These are phyloP conservation scores for Oscheius sp. DNA, from an alignment of 2,888 invertebrate genomes.

Conservation along the genomic window DNA sequence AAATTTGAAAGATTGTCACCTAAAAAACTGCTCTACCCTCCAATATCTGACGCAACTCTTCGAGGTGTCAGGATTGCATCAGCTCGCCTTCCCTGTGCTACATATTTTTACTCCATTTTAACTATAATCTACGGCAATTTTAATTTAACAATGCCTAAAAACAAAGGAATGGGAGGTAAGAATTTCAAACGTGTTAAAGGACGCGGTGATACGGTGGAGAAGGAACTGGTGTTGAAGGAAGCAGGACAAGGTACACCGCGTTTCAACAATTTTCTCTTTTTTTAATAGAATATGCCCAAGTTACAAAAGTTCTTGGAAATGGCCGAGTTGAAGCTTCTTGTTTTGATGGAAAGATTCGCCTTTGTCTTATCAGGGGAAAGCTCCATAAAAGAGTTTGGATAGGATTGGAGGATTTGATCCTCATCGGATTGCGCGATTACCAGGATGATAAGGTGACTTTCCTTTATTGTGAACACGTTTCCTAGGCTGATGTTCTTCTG, in stretches of 20 bases:
- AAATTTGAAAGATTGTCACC: too few species aligned
- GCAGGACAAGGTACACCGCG: slow-evolving; percentile 75
- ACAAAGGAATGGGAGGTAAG: slow-evolving; percentile 98
- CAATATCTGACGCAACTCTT: too few species aligned
- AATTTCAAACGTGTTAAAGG: slow-evolving; percentile 99
- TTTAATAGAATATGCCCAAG: slow-evolving; percentile 92
- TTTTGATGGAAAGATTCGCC: slow-evolving; percentile 96
- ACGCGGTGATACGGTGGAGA: slow-evolving; percentile 98
- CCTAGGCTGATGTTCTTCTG: slow-evolving; percentile 93
- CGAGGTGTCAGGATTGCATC: too few species aligned
- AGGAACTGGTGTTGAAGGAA: slow-evolving; percentile 99
- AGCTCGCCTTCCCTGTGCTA: too few species aligned
- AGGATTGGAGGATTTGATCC: slow-evolving; percentile 90
- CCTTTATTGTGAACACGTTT: neutral
- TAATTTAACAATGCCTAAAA: slow-evolving; percentile 70
- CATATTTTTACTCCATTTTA: too few species aligned
- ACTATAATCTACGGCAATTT: too few species aligned
- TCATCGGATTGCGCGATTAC: slow-evolving; percentile 96
- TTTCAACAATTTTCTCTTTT: neutral
- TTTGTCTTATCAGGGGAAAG: slow-evolving; percentile 92
- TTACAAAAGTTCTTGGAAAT: slow-evolving; percentile 99
- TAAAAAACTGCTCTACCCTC: too few species aligned
- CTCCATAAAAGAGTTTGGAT: slow-evolving; percentile 76
- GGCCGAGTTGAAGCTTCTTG: slow-evolving; percentile 98
- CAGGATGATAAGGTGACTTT: slow-evolving; percentile 77